Evolutionary conservation across 2,797 vertebrate genomes (phyloP).

Genomic region (Mormyrus proboscirostris): DNA sequence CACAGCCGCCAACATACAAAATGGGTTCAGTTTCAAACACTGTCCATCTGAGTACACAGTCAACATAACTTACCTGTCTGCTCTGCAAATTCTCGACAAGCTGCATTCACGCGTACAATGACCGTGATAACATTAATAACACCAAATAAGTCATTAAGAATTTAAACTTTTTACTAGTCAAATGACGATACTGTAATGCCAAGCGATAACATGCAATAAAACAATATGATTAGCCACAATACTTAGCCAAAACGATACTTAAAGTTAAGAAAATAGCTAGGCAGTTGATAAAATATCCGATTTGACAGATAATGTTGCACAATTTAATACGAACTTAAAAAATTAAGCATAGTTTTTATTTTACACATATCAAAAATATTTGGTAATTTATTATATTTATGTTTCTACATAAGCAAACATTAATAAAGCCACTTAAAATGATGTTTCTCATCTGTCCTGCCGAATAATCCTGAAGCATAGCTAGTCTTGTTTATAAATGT

Average conservation of each 20-base stretch:
- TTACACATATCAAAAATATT: not conserved
- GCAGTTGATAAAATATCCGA: not conserved
- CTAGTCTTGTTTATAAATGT: not conserved
- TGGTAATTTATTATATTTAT: not conserved
- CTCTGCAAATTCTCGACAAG: not conserved
- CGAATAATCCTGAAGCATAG: not conserved
- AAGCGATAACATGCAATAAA: not conserved
- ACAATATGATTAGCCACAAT: not conserved
- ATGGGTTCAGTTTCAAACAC: not conserved
- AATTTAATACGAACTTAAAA: not conserved
- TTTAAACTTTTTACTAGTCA: not conserved
- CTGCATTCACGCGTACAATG: not conserved
- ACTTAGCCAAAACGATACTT: not conserved
- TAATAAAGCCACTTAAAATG: constrained; percentile 1
- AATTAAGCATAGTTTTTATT: not conserved
- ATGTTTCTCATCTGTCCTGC: not conserved
- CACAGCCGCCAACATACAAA: not conserved
- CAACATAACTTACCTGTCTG: not conserved
- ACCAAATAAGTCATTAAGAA: not conserved
- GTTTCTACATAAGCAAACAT: not conserved
- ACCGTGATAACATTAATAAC: not conserved
- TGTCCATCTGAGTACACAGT: not conserved
- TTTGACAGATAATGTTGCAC: not conserved
- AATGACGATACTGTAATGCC: not conserved
- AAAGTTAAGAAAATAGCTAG: not conserved